Conservation (phyloP, 1,140 invertebrate genomes). For the Parapsyche elsis region DNA sequence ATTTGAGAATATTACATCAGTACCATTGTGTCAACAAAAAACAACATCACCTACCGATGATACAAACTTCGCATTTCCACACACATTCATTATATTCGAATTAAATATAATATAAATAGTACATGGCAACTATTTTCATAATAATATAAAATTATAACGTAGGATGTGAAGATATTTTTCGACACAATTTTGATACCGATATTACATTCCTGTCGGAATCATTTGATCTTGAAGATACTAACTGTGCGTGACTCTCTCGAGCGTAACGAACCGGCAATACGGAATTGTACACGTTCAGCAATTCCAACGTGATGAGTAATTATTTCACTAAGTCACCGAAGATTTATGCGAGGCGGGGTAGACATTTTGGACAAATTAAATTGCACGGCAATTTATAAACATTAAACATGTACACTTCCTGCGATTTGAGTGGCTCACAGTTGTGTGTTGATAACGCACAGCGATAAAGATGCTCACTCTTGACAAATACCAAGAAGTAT, state of each 20-base stretch:
- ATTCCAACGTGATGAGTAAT: slow-evolving; percentile 16
- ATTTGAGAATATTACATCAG: slow-evolving; percentile 3
- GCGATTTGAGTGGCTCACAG: too few relatives aligned
- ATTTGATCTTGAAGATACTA: not conserved
- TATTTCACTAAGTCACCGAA: slow-evolving; percentile 28
- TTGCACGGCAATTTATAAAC: slow-evolving; percentile 5
- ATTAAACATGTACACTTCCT: too few relatives aligned
- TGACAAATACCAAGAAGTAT: too few relatives aligned
- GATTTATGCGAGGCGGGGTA: not conserved
- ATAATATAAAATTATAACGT: too few relatives aligned
- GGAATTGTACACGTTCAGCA: slow-evolving; percentile 15
- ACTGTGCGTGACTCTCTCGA: not conserved
- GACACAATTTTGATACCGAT: not conserved
- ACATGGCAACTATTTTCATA: too few relatives aligned
- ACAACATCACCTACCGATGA: too few relatives aligned
- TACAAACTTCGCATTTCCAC: too few relatives aligned
- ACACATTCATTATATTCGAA: too few relatives aligned
- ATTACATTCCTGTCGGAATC: not conserved
- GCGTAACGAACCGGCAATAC: not conserved
- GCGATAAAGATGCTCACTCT: too few relatives aligned
- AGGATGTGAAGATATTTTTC: too few relatives aligned
- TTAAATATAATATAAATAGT: too few relatives aligned
- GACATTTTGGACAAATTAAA: slow-evolving; percentile 24
- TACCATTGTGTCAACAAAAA: not conserved
- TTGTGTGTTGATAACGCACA: too few relatives aligned